phyloP scores from a whole-genome alignment of 2,113 vertebrate genomes.

The Python bivittatus region DNA sequence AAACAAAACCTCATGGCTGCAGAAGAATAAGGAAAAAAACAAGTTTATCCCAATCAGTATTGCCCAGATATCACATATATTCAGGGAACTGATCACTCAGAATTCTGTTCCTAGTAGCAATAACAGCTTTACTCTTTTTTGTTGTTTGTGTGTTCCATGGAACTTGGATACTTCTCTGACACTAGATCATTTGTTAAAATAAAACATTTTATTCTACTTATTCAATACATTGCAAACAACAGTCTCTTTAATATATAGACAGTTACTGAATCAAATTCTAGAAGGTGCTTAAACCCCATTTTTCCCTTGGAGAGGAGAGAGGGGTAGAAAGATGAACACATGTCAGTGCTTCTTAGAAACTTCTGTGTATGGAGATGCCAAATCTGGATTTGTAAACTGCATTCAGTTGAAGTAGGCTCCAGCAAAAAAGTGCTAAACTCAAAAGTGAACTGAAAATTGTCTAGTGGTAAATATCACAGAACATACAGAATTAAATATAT shows the following conservation, averaged over 20 bases:
- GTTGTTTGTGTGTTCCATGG: background rate
- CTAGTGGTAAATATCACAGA: background rate
- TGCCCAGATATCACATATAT: background rate
- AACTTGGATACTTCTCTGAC: background rate
- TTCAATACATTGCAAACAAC: slow-evolving; percentile 12
- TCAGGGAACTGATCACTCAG: background rate
- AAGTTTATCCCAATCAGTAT: background rate
- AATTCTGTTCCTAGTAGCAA: background rate
- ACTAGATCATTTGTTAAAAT: background rate
- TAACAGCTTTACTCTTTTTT: background rate
- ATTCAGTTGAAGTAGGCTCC: background rate
- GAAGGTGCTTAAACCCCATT: background rate
- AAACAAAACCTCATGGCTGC: background rate
- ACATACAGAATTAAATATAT: background rate
- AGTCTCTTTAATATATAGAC: background rate
- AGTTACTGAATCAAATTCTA: background rate
- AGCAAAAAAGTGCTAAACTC: background rate
- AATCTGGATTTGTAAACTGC: background rate
- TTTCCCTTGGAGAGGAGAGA: background rate
- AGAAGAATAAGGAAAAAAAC: background rate
- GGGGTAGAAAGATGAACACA: background rate
- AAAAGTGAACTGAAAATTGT: background rate
- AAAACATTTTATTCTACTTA: slow-evolving; percentile 2
- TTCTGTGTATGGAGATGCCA: background rate
- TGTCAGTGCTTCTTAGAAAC: background rate